Conservation (phyloP, 2,113 vertebrate species). For the Tauraco erythrolophus region DNA sequence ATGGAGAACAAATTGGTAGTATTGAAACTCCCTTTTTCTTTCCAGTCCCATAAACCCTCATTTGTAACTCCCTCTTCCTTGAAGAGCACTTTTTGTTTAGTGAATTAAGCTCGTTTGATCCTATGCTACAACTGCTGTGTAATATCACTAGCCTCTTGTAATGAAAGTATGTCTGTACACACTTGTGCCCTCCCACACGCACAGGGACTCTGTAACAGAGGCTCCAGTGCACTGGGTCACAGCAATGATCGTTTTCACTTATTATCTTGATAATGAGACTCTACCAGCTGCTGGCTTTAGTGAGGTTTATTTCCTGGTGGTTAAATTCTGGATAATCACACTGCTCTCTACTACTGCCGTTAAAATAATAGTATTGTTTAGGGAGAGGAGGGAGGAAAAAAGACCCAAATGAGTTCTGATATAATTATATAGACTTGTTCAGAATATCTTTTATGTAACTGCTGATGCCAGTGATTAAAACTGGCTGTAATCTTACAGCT, state of each 20-base stretch:
- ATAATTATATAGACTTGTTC: background rate
- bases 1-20: background rate
- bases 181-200: background rate
- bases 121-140: background rate
- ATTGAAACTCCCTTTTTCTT: background rate
- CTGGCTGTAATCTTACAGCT: conserved; percentile 20
- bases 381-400: background rate
- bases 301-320: conserved; percentile 12
- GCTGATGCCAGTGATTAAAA: conserved; percentile 9
- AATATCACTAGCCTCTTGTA: background rate
- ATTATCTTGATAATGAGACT: background rate
- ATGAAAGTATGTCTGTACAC: background rate
- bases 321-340: background rate
- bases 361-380: background rate
- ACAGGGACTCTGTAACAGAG: background rate
- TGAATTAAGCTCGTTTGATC: background rate
- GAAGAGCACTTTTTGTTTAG: background rate
- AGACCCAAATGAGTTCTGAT: background rate
- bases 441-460: conserved; percentile 23
- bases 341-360: background rate
- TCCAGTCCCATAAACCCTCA: background rate
- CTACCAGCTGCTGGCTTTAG: background rate
- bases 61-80: background rate
- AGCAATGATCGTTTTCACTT: background rate
- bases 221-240: background rate